A percentile compares a stretch with the other conserved stretches of the same genome.
Evolutionary conservation across 2,797 vertebrate genomes (phyloP).

Genomic region (Crocodylus rhombifer): DNA sequence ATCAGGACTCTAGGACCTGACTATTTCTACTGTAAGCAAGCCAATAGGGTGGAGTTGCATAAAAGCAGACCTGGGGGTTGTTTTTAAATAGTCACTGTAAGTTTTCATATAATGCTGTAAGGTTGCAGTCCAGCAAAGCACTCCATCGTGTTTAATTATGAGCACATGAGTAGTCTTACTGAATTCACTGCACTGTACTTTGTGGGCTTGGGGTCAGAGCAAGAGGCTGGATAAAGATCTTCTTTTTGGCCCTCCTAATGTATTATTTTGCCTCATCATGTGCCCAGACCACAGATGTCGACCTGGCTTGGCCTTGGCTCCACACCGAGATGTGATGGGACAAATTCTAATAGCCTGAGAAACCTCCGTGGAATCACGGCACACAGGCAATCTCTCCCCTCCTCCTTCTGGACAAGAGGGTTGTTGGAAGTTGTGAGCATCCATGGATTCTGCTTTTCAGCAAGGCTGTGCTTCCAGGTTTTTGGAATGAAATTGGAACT

Average conservation of each 20-base stretch:
- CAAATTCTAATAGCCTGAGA: not conserved
- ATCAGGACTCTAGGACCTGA: not conserved
- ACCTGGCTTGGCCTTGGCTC: not conserved
- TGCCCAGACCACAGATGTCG: not conserved
- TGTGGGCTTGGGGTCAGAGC: not conserved
- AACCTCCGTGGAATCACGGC: not conserved
- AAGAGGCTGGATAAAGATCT: not conserved
- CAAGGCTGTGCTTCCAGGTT: too few species aligned
- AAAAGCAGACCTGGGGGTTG: too few species aligned
- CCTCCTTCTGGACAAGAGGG: not conserved
- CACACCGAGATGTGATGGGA: not conserved
- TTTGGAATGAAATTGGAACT: too few species aligned
- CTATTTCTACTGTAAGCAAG: not conserved
- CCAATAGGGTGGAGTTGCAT: not conserved
- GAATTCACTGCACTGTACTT: not conserved
- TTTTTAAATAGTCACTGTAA: too few species aligned
- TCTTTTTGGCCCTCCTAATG: not conserved
- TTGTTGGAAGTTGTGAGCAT: not conserved
- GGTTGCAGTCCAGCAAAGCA: not conserved
- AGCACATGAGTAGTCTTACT: not conserved
- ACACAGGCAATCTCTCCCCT: not conserved
- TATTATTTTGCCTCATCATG: not conserved
- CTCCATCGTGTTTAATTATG: not conserved
- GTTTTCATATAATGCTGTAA: not conserved
- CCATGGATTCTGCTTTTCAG: not conserved